Conservation (phyloP, 2,113 vertebrate species). For the Leptodactylus fuscus region DNA sequence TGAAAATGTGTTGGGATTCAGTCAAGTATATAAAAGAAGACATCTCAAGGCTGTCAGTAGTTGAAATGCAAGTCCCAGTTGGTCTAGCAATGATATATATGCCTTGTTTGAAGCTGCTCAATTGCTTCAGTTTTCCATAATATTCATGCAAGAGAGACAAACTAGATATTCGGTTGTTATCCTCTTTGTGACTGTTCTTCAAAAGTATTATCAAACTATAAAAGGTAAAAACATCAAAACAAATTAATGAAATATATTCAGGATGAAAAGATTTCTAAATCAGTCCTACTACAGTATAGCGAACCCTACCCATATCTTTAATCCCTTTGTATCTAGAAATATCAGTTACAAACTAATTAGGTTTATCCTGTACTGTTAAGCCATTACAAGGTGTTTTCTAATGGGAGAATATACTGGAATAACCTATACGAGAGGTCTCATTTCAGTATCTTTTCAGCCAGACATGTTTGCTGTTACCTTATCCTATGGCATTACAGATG, state of each 20-base stretch:
- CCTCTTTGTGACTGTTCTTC: too few relatives aligned
- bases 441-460: constrained; percentile 48
- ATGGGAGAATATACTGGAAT: neutral
- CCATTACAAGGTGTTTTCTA: constrained; percentile 21
- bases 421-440: neutral
- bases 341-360: constrained; percentile 16
- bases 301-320: neutral
- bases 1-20: too few relatives aligned
- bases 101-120: too few relatives aligned
- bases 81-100: too few relatives aligned
- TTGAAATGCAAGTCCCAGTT: too few relatives aligned
- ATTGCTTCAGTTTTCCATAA: too few relatives aligned
- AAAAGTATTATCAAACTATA: too few relatives aligned
- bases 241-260: neutral
- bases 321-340: neutral
- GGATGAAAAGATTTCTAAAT: neutral
- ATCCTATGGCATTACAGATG: constrained; percentile 44
- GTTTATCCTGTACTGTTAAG: neutral
- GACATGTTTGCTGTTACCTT: constrained; percentile 35
- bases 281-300: neutral
- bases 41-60: too few relatives aligned
- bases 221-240: neutral
- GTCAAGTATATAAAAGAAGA: too few relatives aligned
- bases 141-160: too few relatives aligned
- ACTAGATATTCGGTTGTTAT: too few relatives aligned